Percentiles rank a stretch among this genome's conserved stretches.
These are phyloP conservation scores for Pogonophryne albipinna DNA, from an alignment of 2,797 vertebrate genomes.

Conservation along the genomic window DNA sequence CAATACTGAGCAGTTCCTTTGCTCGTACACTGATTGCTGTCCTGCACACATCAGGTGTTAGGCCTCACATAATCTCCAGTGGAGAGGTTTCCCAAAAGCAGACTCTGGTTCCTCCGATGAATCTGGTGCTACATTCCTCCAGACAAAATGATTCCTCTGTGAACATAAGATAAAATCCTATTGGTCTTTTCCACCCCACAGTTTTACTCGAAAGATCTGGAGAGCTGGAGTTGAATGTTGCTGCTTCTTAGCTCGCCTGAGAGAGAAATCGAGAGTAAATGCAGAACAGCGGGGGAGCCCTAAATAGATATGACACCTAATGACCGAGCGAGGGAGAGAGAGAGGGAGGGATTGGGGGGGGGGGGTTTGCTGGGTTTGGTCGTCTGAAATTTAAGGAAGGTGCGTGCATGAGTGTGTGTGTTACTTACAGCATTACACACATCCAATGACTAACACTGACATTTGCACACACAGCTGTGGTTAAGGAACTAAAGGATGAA, in stretches of 20 bases:
- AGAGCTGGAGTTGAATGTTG: constrained; percentile 47
- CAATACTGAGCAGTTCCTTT: constrained; percentile 10
- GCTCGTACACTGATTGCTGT: constrained; percentile 19
- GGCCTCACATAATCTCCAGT: constrained; percentile 25
- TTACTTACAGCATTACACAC: constrained; percentile 56
- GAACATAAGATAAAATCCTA: constrained; percentile 27
- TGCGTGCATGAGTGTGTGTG: constrained; percentile 22
- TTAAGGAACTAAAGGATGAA: constrained; percentile 21
- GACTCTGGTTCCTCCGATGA: constrained; percentile 8
- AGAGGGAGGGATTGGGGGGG: constrained; percentile 49
- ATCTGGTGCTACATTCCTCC: constrained; percentile 32
- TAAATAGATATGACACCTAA: constrained; percentile 81
- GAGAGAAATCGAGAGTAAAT: constrained; percentile 57
- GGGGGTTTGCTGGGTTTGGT: constrained; percentile 65
- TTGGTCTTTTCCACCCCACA: constrained; percentile 8
- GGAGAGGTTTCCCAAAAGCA: constrained; percentile 4
- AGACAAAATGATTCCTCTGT: constrained; percentile 14
- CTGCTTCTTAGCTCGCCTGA: constrained; percentile 59
- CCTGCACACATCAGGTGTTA: constrained; percentile 26
- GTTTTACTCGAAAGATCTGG: constrained; percentile 26
- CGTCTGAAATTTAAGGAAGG: constrained; percentile 73
- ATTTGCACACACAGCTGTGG: constrained; percentile 15
- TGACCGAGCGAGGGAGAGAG: constrained; percentile 47
- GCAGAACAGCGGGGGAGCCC: constrained; percentile 61
- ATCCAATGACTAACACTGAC: constrained; percentile 33